Conservation (phyloP, 2,888 invertebrate species). For the Cylindroiulus punctatus region DNA sequence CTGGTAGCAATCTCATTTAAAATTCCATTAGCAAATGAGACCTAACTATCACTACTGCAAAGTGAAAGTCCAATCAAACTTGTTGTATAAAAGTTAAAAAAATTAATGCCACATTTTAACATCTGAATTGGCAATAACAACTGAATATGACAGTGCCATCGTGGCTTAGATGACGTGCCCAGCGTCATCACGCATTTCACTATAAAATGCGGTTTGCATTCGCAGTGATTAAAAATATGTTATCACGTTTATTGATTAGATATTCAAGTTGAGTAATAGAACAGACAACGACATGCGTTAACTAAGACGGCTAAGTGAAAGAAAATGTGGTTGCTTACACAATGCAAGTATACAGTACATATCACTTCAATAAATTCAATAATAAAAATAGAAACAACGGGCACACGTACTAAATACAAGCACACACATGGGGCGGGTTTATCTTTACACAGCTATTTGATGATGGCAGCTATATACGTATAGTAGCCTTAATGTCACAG, state of each 20-base stretch:
- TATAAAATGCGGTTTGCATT: background rate
- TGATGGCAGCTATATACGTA: background rate
- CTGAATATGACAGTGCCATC: background rate
- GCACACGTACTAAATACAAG: constrained; percentile 27
- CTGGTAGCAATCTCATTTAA: background rate
- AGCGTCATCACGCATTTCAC: background rate
- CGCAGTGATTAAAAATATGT: background rate
- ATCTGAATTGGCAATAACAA: no score
- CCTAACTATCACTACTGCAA: no score
- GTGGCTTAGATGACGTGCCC: background rate
- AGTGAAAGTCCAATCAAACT: no score
- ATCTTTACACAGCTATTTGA: constrained; percentile 36
- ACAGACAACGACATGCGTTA: background rate
- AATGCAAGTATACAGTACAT: constrained; percentile 19
- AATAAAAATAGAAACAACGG: constrained; percentile 24
- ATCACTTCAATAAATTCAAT: constrained; percentile 35
- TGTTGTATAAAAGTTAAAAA: background rate
- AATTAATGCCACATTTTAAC: background rate
- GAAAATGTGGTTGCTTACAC: background rate
- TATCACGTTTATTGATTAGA: constrained; percentile 37
- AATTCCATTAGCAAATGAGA: background rate
- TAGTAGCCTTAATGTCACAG: background rate
- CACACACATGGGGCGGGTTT: background rate
- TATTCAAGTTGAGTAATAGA: background rate
- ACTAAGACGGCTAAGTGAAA: background rate